A percentile compares a stretch with the other conserved stretches of the same genome.
phyloP scores from a whole-genome alignment of 64 coral and sea anemone genomes.

The Montipora sp. region DNA sequence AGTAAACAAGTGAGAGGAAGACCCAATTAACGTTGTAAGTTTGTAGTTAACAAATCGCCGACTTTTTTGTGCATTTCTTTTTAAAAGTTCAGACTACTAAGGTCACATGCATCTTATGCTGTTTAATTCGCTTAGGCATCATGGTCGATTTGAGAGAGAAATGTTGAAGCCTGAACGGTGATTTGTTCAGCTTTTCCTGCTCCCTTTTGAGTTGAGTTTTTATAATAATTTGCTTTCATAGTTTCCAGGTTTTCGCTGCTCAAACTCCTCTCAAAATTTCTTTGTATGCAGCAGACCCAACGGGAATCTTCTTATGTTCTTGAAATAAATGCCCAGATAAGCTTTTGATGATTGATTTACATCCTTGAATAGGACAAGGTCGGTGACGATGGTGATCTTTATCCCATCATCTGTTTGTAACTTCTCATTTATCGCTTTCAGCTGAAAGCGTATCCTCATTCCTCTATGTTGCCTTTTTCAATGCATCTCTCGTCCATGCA shows the following conservation, averaged over 20 bases:
- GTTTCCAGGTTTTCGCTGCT: slow-evolving; percentile 34
- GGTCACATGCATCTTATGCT: too few relatives aligned
- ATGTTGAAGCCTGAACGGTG: too few relatives aligned
- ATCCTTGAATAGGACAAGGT: slow-evolving; percentile 35
- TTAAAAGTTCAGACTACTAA: too few relatives aligned
- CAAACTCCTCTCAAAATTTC: slow-evolving; percentile 35
- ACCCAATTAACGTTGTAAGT: too few relatives aligned
- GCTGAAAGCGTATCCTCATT: slow-evolving; percentile 38
- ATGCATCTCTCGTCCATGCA: slow-evolving; percentile 18
- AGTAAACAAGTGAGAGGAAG: too few relatives aligned
- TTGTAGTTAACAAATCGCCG: too few relatives aligned
- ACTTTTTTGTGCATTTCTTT: too few relatives aligned
- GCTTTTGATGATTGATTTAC: slow-evolving; percentile 32
- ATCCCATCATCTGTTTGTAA: neutral
- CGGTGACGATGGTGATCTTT: slow-evolving; percentile 30
- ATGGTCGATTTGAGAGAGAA: too few relatives aligned
- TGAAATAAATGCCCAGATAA: slow-evolving; percentile 27
- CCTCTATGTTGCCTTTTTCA: slow-evolving; percentile 37
- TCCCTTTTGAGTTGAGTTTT: too few relatives aligned
- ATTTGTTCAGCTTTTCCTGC: too few relatives aligned
- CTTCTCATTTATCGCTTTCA: neutral
- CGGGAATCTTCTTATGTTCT: slow-evolving; percentile 11
- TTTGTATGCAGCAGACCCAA: slow-evolving; percentile 37
- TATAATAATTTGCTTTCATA: neutral
- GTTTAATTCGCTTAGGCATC: too few relatives aligned